Percentiles rank a stretch among this genome's conserved stretches.
phyloP scores from a whole-genome alignment of 2,797 vertebrate species.

The Intellagama lesueurii region DNA sequence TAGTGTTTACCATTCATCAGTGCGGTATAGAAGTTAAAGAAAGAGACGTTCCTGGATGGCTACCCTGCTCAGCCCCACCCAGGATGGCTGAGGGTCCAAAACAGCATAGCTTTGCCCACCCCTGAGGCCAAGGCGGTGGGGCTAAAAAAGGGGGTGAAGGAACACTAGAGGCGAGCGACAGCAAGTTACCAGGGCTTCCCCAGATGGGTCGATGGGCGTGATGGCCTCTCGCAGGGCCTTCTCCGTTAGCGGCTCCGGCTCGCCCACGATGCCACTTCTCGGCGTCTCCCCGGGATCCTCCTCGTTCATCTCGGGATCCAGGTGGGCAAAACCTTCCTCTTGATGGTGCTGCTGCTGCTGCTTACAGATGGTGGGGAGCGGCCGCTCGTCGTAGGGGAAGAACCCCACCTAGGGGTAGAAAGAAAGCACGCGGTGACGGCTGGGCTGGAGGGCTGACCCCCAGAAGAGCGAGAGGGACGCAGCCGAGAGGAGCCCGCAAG shows the following conservation, averaged over 20 bases:
- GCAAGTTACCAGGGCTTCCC: constrained; percentile 86
- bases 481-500: background rate
- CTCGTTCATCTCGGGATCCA: constrained; percentile 62
- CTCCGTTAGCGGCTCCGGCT: constrained; percentile 85
- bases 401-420: constrained; percentile 73
- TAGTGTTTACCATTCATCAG: too few relatives aligned
- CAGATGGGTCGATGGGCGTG: constrained; percentile 84
- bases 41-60: too few relatives aligned
- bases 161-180: too few relatives aligned
- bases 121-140: too few relatives aligned
- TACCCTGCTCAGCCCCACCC: too few relatives aligned
- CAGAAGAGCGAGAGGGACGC: background rate
- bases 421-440: background rate
- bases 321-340: constrained; percentile 53
- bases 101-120: too few relatives aligned
- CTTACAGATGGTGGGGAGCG: constrained; percentile 82
- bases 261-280: constrained; percentile 67
- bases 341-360: constrained; percentile 72
- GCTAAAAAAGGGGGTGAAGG: background rate
- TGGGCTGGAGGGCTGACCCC: background rate
- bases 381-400: constrained; percentile 88
- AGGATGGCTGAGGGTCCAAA: too few relatives aligned
- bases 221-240: constrained; percentile 88
- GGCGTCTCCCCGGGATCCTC: constrained; percentile 22
- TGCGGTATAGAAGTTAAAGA: too few relatives aligned